Evolutionary conservation across 2,888 invertebrate genomes (phyloP), one percentile per base, ranked within the genome.

Genomic region (Drymonia ruficornis): DNA sequence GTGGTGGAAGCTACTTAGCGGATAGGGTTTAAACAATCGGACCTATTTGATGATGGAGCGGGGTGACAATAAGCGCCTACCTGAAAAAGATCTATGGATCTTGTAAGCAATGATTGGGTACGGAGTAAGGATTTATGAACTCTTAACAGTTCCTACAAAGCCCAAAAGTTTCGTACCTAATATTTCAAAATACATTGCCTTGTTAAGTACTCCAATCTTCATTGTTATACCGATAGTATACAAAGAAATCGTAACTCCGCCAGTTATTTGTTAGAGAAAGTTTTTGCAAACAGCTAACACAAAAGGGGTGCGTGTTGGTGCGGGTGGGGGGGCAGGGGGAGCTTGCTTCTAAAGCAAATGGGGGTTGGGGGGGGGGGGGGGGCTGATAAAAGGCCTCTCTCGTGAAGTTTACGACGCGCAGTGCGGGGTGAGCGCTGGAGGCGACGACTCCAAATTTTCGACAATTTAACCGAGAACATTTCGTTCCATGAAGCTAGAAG

Each of bases 251-350:
- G 19, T 19, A 43, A 19, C 43, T 43, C 16, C 13, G 19, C 1
- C 19, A 16, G 19, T 43, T 43, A 19, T 19, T 19, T 43, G 43
- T 43, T 19, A 19, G 16, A 19, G 19, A 16, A 42, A 43, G 12
- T 18, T 43, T 43, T 13, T 19, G 43, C 18, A 43, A 43, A 19
- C 43, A 40, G 7, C 40, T 16, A 40, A 40, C 9, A 16, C 28
- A 45, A 45, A 43, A 45, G 45, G 44, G 23, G 45, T 45, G 23
- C 23, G 45, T 40, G 15, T n/a, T 28, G 45, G 43, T 3, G 44
- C 5, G 16, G 43, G 43, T 11, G 11, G 4, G 19, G 43, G 42
- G 9, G 15, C 4, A 16, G 38, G 44, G 44, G 9, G 44, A 11
- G 23, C 19, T 3, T 18, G n/a, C 12, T 44, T 18, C n/a, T 45